Conservation (phyloP, 2,113 vertebrate genomes). For the Zosterops pallidus region DNA sequence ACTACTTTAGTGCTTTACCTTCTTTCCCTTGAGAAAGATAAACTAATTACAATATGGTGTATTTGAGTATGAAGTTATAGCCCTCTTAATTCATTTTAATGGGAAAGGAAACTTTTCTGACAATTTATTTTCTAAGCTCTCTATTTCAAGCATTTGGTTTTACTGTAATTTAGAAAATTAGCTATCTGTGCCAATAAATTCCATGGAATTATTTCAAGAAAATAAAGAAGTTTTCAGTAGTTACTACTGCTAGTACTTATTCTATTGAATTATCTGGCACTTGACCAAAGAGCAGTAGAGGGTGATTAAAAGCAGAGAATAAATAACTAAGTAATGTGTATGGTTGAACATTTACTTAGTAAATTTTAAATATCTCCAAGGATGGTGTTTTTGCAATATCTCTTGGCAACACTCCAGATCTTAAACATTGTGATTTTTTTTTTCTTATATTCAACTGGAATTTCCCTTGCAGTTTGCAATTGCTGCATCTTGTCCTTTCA, state of each 20-base stretch:
- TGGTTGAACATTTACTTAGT: neutral
- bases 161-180: slow-evolving; percentile 18
- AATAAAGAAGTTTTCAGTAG: neutral
- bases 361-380: neutral
- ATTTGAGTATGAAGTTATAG: neutral
- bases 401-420: neutral
- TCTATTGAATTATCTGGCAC: neutral
- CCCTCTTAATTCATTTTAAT: slow-evolving; percentile 5
- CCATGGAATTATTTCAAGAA: neutral
- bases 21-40: neutral
- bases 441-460: neutral
- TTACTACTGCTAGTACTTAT: neutral
- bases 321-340: neutral
- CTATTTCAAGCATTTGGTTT: neutral
- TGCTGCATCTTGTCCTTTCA: neutral
- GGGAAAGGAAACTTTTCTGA: neutral
- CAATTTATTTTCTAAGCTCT: neutral
- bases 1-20: neutral
- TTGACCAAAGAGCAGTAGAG: neutral
- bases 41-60: neutral
- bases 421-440: neutral
- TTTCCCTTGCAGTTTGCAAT: neutral
- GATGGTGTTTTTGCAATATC: neutral
- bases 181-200: neutral
- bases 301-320: neutral